These are phyloP conservation scores for Gymnocephalus cernua DNA, from an alignment of 2,113 vertebrate species.

Conservation along the genomic window DNA sequence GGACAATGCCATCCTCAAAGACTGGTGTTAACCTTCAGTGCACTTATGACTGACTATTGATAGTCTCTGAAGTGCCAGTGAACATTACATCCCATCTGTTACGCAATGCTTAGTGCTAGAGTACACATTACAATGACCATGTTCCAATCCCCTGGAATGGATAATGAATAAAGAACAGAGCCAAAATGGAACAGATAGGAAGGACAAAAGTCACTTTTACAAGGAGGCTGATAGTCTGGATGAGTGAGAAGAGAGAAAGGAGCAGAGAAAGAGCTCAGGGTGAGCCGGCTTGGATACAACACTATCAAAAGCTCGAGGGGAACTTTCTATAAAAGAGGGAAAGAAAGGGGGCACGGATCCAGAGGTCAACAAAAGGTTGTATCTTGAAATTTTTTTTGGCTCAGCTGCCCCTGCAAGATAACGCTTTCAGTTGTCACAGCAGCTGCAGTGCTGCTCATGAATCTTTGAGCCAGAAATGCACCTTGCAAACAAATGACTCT, in stretches of 20 bases:
- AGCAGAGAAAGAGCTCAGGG: conserved; percentile 10
- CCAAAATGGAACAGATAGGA: conserved; percentile 60
- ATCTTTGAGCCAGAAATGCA: conserved; percentile 46
- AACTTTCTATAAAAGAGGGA: conserved; percentile 35
- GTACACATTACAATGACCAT: conserved; percentile 70
- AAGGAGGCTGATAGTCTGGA: conserved; percentile 39
- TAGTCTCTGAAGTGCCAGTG: conserved; percentile 63
- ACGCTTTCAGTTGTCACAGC: conserved; percentile 44
- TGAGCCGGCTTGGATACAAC: conserved; percentile 23
- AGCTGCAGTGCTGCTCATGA: conserved; percentile 50
- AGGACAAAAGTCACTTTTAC: conserved; percentile 66
- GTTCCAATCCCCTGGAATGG: conserved; percentile 62
- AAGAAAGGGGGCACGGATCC: conserved; percentile 41
- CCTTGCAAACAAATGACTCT: conserved; percentile 46
- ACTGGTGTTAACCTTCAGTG: conserved; percentile 73
- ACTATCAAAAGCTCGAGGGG: conserved; percentile 33
- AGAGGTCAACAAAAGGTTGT: conserved; percentile 60
- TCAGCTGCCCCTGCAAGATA: conserved; percentile 28
- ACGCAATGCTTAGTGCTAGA: conserved; percentile 50
- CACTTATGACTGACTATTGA: conserved; percentile 69
- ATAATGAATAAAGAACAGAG: conserved; percentile 69
- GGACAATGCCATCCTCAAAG: conserved; percentile 64
- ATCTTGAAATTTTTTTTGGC: conserved; percentile 41
- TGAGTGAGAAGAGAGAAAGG: conserved; percentile 32
- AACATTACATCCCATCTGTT: conserved; percentile 76